Evolutionary conservation across 2,797 vertebrate species (phyloP).

Genomic region (Astyanax mexicanus): DNA sequence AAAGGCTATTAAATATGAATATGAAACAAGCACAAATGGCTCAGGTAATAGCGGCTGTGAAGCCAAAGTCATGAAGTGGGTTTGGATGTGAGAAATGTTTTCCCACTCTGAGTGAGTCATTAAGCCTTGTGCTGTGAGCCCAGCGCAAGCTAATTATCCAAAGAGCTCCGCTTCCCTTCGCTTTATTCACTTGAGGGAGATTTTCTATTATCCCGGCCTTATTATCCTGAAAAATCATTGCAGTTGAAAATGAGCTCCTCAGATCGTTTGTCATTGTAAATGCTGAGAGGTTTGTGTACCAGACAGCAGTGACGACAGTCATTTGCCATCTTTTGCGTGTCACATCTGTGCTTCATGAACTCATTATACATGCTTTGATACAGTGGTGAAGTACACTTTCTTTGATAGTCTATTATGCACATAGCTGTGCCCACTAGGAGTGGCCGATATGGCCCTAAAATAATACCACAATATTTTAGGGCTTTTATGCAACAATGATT

Average conservation of each 20-base stretch:
- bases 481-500: too few species aligned
- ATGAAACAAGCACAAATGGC: slow-evolving; percentile 2
- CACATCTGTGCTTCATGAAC: neutral
- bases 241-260: slow-evolving; percentile 38
- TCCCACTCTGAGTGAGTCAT: slow-evolving; percentile 30
- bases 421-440: neutral
- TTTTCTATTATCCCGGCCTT: slow-evolving; percentile 41
- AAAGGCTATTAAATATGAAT: slow-evolving; percentile 24
- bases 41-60: slow-evolving; percentile 25
- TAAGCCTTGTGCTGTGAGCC: slow-evolving; percentile 27
- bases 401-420: neutral
- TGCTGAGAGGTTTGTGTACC: neutral
- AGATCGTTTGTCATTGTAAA: slow-evolving; percentile 8
- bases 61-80: slow-evolving; percentile 12
- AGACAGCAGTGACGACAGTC: neutral
- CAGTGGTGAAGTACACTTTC: neutral
- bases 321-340: neutral
- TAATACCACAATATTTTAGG: too few species aligned
- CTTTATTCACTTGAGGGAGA: slow-evolving; percentile 39
- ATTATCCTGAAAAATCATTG: slow-evolving; percentile 39
- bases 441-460: too few species aligned
- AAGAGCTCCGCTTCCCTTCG: slow-evolving; percentile 36
- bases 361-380: neutral
- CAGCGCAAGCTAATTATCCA: slow-evolving; percentile 33
- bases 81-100: slow-evolving; percentile 16